A percentile compares a stretch with the other conserved stretches of the same genome.
These are phyloP conservation scores for Laterallus jamaicensis DNA, from an alignment of 2,113 vertebrate species.

Conservation along the genomic window DNA sequence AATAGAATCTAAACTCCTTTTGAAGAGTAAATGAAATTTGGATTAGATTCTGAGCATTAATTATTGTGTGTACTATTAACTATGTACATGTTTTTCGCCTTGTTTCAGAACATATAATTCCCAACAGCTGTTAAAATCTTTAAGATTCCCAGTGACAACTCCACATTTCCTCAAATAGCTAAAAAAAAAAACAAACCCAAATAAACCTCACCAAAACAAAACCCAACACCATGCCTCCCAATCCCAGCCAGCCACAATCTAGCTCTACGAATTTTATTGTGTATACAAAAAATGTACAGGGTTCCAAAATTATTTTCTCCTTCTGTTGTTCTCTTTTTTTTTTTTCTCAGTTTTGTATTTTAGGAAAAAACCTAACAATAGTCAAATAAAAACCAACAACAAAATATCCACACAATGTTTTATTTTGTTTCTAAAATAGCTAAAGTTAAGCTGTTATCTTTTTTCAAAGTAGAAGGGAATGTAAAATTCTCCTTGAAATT, in stretches of 20 bases:
- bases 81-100: not conserved
- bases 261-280: not conserved
- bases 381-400: not conserved
- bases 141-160: not conserved
- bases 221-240: fast-evolving
- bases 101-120: not conserved
- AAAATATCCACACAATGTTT: too few relatives aligned
- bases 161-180: not conserved
- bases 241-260: not conserved
- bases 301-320: not conserved
- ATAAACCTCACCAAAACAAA: not conserved
- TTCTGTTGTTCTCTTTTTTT: not conserved
- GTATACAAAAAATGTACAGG: not conserved
- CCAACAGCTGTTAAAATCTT: not conserved
- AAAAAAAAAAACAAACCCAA: not conserved
- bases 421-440: not conserved
- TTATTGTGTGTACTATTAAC: not conserved
- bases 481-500: not conserved
- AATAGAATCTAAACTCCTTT: not conserved
- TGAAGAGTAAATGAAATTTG: not conserved
- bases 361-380: not conserved
- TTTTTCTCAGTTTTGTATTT: not conserved
- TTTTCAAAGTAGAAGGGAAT: not conserved
- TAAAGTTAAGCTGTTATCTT: not conserved
- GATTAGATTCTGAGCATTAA: not conserved